Base-by-base conservation (phyloP, 92 coral and sea anemone genomes). In the Umimayanthus kanabou region DNA sequence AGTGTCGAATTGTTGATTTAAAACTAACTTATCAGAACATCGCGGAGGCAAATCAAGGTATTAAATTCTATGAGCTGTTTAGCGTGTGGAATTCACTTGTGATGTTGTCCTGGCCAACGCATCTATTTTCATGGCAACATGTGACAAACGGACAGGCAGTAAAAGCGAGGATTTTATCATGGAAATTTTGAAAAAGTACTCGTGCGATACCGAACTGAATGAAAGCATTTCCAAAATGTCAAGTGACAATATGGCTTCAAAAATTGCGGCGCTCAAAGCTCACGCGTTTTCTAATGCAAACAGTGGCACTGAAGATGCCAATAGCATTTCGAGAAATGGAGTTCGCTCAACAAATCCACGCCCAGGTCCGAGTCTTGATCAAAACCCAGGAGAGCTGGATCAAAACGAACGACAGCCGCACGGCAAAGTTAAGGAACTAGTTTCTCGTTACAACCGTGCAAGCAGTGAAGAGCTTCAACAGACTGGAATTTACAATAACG, bases 221-320 rank as follows among this genome's bases (percentile, higher is more conserved):
- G 91, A 91, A 80, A 90, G 71, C 84, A 88, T 85, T 79, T 55
- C 85, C 78, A 87, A 30, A 30, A 92, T 95, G 95, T 88, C 96
- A 5, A 86, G 89, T 86, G 91, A 95, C 80, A 89, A 92, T 67
- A 89, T 91, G 82, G 86, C 93, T 66, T 94, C 92, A 64, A 89
- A 93, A 64, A 15, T 95, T 70, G 89, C 94, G 30, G 80, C 93
- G 30, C 89, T 93, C 75, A 93, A 93, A 76, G 94, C 92, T 26
- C 98, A 95, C 40, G 98, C 91, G 23, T 93, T 93, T 83, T 93
- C 93, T 30, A 92, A 80, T 66, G 73, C 95, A 90, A 91, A 94
- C 88, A 93, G 90, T 80, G 83, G 85, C 70, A 23, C 67, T 76
- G 92, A 88, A 76, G 92, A 93, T 89, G 85, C 95, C 98, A 95